Percentiles rank a stretch among this genome's conserved stretches.
These are phyloP conservation scores for Gobius niger DNA, from an alignment of 2,113 vertebrate species.

Conservation along the genomic window DNA sequence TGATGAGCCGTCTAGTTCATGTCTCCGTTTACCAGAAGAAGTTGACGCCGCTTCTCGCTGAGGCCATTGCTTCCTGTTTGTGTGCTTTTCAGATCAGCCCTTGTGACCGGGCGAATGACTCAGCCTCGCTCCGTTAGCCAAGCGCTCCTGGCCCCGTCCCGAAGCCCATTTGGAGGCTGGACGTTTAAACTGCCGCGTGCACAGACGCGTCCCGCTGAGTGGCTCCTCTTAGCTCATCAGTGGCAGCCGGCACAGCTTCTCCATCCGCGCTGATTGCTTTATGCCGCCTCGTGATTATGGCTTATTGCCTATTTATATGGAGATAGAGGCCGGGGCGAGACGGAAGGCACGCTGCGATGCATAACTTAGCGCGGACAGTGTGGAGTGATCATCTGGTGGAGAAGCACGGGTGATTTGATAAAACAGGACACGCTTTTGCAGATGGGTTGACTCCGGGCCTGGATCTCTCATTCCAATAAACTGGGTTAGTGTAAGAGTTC, in stretches of 20 bases:
- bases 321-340: slow-evolving; percentile 6
- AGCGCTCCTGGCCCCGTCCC: slow-evolving; percentile 48
- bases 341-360: background rate
- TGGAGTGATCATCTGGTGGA: slow-evolving; percentile 4
- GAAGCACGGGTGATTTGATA: background rate
- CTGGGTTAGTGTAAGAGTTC: background rate
- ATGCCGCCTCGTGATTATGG: slow-evolving; percentile 32
- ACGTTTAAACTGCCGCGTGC: slow-evolving; percentile 41
- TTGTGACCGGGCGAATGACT: slow-evolving; percentile 49
- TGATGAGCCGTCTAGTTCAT: background rate
- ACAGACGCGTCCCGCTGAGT: slow-evolving; percentile 51
- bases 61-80: slow-evolving; percentile 33
- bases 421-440: background rate
- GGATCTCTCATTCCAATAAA: background rate
- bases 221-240: slow-evolving; percentile 48
- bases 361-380: background rate
- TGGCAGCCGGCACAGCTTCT: slow-evolving; percentile 38
- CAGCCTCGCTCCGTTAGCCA: slow-evolving; percentile 52
- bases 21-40: no score
- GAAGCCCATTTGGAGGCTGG: slow-evolving; percentile 58
- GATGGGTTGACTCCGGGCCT: background rate
- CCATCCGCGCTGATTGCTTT: slow-evolving; percentile 27
- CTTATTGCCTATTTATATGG: slow-evolving; percentile 36
- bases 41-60: slow-evolving; percentile 7
- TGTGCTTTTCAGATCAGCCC: slow-evolving; percentile 44